Evolutionary conservation across 2,113 vertebrate genomes (phyloP).

Genomic region (Erythrocercus mccallii): DNA sequence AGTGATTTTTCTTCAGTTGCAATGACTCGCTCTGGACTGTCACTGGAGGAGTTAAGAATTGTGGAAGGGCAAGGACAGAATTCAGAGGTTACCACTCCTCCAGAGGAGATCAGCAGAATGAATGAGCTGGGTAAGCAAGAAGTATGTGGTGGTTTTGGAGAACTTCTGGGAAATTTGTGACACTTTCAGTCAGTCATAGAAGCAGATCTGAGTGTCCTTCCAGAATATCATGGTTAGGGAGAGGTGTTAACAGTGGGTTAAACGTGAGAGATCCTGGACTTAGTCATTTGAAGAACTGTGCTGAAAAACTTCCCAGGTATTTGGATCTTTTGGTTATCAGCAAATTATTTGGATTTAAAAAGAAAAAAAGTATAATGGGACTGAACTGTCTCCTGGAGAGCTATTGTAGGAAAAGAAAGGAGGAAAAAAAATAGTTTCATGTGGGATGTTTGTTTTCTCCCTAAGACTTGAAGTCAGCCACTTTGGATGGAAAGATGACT

Average conservation of each 20-base stretch:
- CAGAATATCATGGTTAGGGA: background rate
- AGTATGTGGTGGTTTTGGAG: background rate
- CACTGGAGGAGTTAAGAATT: constrained; percentile 92
- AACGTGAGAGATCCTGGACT: background rate
- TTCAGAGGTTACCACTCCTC: constrained; percentile 87
- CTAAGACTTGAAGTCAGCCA: constrained; percentile 86
- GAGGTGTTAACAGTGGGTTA: background rate
- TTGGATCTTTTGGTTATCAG: background rate
- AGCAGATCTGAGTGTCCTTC: background rate
- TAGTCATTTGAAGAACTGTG: background rate
- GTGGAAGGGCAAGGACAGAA: constrained; percentile 98
- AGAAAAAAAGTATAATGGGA: background rate
- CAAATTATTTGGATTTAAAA: background rate
- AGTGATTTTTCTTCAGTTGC: constrained; percentile 81
- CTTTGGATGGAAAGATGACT: constrained; percentile 85
- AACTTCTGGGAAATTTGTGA: background rate
- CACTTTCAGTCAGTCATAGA: background rate
- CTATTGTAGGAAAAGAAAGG: background rate
- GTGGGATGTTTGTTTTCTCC: background rate
- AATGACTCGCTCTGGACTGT: constrained; percentile 89
- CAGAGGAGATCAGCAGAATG: constrained; percentile 90
- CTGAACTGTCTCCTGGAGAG: background rate
- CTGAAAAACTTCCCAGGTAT: background rate
- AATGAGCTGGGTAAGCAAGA: constrained; percentile 84
- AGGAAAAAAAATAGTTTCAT: background rate